Evolutionary conservation across 2,797 vertebrate species (phyloP), one percentile per base, ranked within the genome.

Genomic region (Telmatherina bonti): DNA sequence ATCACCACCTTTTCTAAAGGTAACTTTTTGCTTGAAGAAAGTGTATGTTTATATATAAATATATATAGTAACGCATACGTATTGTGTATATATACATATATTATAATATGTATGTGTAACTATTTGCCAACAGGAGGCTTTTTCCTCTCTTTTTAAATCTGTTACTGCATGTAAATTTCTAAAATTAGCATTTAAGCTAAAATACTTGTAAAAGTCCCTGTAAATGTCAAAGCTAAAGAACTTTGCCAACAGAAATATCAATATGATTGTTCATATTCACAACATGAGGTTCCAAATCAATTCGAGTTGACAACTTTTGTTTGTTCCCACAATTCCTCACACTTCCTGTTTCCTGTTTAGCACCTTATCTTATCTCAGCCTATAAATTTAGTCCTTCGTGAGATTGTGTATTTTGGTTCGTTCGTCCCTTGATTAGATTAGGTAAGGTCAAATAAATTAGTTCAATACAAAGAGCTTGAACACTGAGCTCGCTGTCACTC

Each of bases 321-420:
- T 79, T 62, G 58, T 73, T 74, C 82, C 82, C 81, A 82, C 82
- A 75, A 33, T 73, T 81, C 56, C 57, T 52, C 68, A 49, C 58
- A 74, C 84, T 88, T 86, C 86, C 90, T 89, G 81, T 85, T 91
- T 90, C 88, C 89, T 88, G 78, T 83, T 87, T 62, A 72, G 79
- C 53, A 74, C 66, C 49, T 7, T 29, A 51, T 59, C 72, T 85
- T 89, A 87, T 91, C 87, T 30, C 56, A 47, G 36, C 27, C 74
- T 70, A 22, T 86, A 78, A 74, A 86, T 86, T 62, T 76, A 69
- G 70, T 41, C 8, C 45, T 43, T 51, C 58, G 47, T 72, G 59
- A 56, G 73, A 24, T 62, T 18, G 51, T 27, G 66, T 85, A 41
- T 79, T 78, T 74, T 20, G 51, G 68, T 58, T 24, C 16, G 54